Base-by-base conservation (phyloP, 2,797 vertebrate genomes). In the Poeciliopsis infans region DNA sequence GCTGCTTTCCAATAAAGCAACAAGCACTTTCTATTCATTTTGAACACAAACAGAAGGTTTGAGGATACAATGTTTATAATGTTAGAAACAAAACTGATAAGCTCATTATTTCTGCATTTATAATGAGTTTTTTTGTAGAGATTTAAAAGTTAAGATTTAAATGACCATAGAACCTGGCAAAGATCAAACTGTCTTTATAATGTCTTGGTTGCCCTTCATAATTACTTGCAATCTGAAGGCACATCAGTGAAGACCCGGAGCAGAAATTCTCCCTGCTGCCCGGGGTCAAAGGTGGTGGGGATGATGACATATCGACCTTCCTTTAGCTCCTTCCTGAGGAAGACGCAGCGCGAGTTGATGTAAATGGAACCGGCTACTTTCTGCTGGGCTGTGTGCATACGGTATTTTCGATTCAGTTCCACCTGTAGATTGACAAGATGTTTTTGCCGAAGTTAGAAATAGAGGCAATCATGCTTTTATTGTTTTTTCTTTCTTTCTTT, bases 261-360 rank as follows among this genome's bases (percentile, higher is more conserved):
- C 79, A 99, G 95, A 83, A 99, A 99, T 73, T 98, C 97, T 7
- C 97, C 96, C n/a, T 95, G 91, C 3, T 96, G 94, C 53, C 96
- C 92, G 0, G 97, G 96, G 89, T 99, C 96, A 18, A 99, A 99
- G 75, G 97, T 99, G 28, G 97, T 97, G 79, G 98, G 98, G 88
- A 99, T 95, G 93, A 99, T 96, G 92, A 99, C 96, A 0, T 99
- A 99, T 75, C 98, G 97, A 0, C 98, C 98, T 90, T 98, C 97
- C 66, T 96, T 96, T 90, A 99, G 93, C 82, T 98, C 97, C 0
- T 96, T 97, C 88, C 97, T 96, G 90, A 98, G 91, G 94, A 99
- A 99, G 83, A 99, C 96, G 0, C 97, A 97, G 85, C 98, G 97
- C 0, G 98, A 99, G 91, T 99, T 99, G 94, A 99, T 99, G 93